Evolutionary conservation across 2,797 vertebrate species (phyloP).

Genomic region (Chelon labrosus): DNA sequence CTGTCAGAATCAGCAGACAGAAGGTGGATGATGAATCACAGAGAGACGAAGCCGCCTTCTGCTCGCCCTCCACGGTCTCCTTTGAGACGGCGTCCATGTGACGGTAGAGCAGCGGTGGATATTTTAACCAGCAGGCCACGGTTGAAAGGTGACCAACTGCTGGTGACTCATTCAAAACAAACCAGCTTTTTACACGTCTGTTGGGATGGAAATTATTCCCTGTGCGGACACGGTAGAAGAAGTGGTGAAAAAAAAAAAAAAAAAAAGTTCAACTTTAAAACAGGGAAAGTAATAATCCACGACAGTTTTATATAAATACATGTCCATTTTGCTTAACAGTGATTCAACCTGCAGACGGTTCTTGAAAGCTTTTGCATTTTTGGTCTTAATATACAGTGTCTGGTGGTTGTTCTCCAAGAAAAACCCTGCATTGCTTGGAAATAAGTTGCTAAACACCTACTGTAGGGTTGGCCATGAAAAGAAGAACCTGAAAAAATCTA

Average conservation of each 20-base stretch:
- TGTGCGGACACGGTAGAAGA: not conserved
- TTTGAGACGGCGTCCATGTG: constrained; percentile 52
- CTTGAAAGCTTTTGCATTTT: constrained; percentile 12
- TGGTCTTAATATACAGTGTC: constrained; percentile 8
- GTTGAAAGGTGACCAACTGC: constrained; percentile 57
- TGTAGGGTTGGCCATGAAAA: too few species aligned
- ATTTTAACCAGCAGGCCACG: constrained; percentile 56
- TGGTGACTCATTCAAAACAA: constrained; percentile 62
- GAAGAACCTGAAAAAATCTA: too few species aligned
- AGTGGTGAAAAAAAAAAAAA: not conserved
- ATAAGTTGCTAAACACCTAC: not conserved
- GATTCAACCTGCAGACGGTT: constrained; percentile 29
- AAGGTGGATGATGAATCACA: constrained; percentile 68
- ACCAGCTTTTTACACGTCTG: constrained; percentile 32
- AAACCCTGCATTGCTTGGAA: not conserved
- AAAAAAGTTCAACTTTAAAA: constrained; percentile 17
- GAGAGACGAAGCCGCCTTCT: constrained; percentile 42
- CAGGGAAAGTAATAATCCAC: constrained; percentile 22
- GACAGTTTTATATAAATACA: constrained; percentile 40
- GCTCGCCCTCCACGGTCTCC: constrained; percentile 42
- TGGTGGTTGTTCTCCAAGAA: not conserved
- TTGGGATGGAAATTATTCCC: constrained; percentile 24
- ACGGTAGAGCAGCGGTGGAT: constrained; percentile 35
- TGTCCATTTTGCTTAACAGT: constrained; percentile 6
- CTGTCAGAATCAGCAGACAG: constrained; percentile 60